Base-by-base conservation (phyloP, 2,113 vertebrate genomes). In the Leptobrachium ailaonicum region DNA sequence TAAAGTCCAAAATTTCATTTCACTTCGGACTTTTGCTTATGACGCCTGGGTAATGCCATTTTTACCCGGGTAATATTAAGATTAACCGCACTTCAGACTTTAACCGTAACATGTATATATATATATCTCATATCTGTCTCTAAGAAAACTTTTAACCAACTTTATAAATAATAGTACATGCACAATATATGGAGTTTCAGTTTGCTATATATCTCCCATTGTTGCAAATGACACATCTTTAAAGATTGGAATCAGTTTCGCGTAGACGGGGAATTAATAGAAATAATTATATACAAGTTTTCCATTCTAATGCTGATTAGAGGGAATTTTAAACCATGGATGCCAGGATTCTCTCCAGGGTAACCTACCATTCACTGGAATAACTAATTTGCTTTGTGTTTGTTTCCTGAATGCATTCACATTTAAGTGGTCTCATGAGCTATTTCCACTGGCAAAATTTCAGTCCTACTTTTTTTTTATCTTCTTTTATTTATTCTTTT, bases 371-470 rank as follows among this genome's bases (percentile, higher is more conserved):
- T 79, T 72, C 58, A 41, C 68, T 72, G 60, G 60, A 73, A 79
- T 79, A 71, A 64, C 68, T 71, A 41, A 73, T 73, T 72, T 79
- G 77, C 70, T 79, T 73, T 79, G 13, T 44, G 45, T 66, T 66
- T 73, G 70, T 73, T 79, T 73, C 50, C n/a, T 58, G 32, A 12
- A 56, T 67, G 64, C 43, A 40, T 68, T 64, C 58, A 64, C 53
- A 13, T 77, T 64, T 72, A 71, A 64, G 56, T 79, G 58, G 67
- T 64, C 68, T 79, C 69, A 64, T 71, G 77, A 79, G 77, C 9
- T 71, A 41, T 66, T 79, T 64, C 32, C 44, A 53, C 43, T 64
- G 45, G 68, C 10, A 64, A 72, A 64, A 72, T 64, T 54, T 66
- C 13, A 58, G 58, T 68, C 64, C 41, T 54, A 58, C 40, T 14